Base-by-base conservation (phyloP, 2,113 vertebrate species). In the Lampris megalopsis region DNA sequence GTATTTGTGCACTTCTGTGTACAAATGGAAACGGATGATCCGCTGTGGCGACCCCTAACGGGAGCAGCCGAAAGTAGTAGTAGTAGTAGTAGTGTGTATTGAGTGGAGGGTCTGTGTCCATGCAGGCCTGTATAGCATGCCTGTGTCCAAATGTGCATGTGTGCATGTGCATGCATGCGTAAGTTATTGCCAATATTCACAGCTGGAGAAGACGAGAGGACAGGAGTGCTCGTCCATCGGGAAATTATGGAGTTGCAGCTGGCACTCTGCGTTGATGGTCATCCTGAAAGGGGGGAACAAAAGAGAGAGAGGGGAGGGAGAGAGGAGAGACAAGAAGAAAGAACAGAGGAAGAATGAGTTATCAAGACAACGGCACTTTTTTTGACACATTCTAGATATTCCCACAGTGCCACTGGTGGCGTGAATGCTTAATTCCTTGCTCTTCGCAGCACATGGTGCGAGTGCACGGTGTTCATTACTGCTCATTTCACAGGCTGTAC, bases 181-280 rank as follows among this genome's bases (percentile, higher is more conserved):
- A 24, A 50, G 37, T 8, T 62, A 2, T 5, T 75, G 79, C 73
- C 66, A 79, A 76, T 93, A 97, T 94, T 98, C 93, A 99, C 97
- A 99, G 95, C 97, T 99, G 86, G 97, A 99, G 95, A 99, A 99
- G 86, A 97, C 95, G 71, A 99, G 95, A 1, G 97, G 97, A 89
- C 97, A 99, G 1, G 97, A 98, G 81, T 99, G 97, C 63, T 97
- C 97, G 73, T 99, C 97, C 97, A 99, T 99, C 37, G 97, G 97
- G 92, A 99, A 99, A 93, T 99, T 98, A 89, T 99, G 97, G 60
- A 99, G 95, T 80, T 98, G 97, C 80, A 99, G 94, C 92, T 99
- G 97, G 89, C 97, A 99, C 75, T 99, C 97, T 0, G 97, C 97
- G 0, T 98, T 98, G 90, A 99, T 99, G 90, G 97, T 99, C 81